Conservation (phyloP, 2,888 invertebrate species). For the Disparrhopalites patrizii region DNA sequence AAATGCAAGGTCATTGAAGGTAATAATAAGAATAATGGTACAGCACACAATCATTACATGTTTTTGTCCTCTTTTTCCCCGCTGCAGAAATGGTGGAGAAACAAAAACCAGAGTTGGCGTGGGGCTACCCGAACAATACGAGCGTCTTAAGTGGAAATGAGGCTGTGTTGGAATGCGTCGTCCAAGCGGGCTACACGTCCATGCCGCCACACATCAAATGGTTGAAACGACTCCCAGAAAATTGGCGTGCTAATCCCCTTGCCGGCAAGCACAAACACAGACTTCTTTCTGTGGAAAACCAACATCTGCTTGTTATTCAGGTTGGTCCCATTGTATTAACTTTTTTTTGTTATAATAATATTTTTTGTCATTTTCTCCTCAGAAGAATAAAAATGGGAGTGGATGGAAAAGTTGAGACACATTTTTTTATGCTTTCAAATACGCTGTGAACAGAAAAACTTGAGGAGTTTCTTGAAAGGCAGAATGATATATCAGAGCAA, state of each 20-base stretch:
- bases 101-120: slow-evolving; percentile 41
- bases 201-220: slow-evolving; percentile 48
- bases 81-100: slow-evolving; percentile 44
- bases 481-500: no score
- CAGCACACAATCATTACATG: no score
- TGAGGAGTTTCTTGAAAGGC: no score
- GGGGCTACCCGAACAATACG: slow-evolving; percentile 44
- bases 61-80: not conserved
- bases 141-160: slow-evolving; percentile 45
- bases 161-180: slow-evolving; percentile 47
- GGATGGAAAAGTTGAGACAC: no score
- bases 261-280: slow-evolving; percentile 39
- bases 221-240: slow-evolving; percentile 44
- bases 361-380: not conserved
- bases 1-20: slow-evolving; percentile 21
- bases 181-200: slow-evolving; percentile 41
- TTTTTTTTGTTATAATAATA: not conserved
- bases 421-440: no score
- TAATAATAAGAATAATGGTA: not conserved
- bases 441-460: no score
- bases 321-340: slow-evolving; percentile 26
- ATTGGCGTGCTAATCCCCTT: slow-evolving; percentile 32
- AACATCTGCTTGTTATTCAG: slow-evolving; percentile 47
- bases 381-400: not conserved
- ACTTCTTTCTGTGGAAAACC: slow-evolving; percentile 45